phyloP scores from a whole-genome alignment of 2,888 invertebrate species.

The Carpatolechia fugitivella region DNA sequence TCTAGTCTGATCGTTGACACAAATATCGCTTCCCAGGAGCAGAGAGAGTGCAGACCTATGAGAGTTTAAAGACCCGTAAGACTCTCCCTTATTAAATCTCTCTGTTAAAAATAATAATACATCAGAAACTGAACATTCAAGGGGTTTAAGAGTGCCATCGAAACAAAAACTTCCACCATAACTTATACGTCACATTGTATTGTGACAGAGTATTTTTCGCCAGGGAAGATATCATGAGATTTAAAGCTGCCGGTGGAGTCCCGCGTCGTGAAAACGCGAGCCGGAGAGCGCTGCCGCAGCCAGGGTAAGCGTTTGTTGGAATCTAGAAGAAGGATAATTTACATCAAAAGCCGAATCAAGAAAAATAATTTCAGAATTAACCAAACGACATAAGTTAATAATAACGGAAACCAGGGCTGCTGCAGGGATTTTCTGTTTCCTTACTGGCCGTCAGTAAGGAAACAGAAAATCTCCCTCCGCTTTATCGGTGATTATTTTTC shows the following conservation, averaged over 20 bases:
- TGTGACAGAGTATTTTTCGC: constrained; percentile 13
- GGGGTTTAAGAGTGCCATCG: background rate
- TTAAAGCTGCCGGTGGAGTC: background rate
- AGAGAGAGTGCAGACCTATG: constrained; percentile 19
- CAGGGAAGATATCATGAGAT: constrained; percentile 13
- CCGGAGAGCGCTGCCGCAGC: constrained; percentile 15
- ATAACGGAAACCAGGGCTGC: constrained; percentile 12
- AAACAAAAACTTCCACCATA: constrained; percentile 3
- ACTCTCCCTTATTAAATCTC: constrained; percentile 13
- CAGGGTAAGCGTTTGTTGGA: constrained; percentile 9
- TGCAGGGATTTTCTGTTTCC: too few relatives aligned
- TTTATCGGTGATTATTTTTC: constrained; percentile 14
- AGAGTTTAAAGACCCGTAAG: constrained; percentile 14
- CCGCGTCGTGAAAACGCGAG: background rate
- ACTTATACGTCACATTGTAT: constrained; percentile 12
- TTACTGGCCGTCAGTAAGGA: constrained; percentile 14
- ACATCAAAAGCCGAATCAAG: too few relatives aligned
- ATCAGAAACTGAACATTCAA: background rate
- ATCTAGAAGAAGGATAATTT: too few relatives aligned
- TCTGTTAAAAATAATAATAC: constrained; percentile 11
- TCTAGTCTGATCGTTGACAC: constrained; percentile 8
- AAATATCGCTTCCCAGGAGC: constrained; percentile 8
- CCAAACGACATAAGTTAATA: background rate
- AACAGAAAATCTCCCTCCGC: constrained; percentile 15
- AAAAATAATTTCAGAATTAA: too few relatives aligned